Evolutionary conservation across 2,888 invertebrate genomes (phyloP), one percentile per base, ranked within the genome.

Genomic region (Tenthredo distinguenda): DNA sequence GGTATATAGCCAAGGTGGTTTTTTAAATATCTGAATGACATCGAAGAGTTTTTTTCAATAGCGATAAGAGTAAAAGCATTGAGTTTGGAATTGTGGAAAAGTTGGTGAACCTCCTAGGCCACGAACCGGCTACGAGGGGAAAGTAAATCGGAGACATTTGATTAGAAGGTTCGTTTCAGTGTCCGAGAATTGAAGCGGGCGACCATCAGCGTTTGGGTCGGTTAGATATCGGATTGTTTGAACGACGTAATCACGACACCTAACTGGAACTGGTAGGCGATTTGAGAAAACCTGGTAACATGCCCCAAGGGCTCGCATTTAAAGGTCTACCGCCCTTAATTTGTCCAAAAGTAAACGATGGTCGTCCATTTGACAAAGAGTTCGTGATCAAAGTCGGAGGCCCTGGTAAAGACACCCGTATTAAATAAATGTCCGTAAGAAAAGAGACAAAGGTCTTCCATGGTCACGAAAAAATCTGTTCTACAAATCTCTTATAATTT

Each of bases 211-310:
- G 77, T 77, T 77, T 34, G 77, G 77, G 77, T 77, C 55, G 55
- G 50, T 50, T 77, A 31, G 77, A 77, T 77, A 77, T 77, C 77
- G 77, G 77, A 77, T 77, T 77, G 77, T 77, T 55, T 50, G 77
- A 77, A 77, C 77, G 77, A 77, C 77, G 77, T 77, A 77, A 77
- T 77, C 77, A 77, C 50, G 77, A 47, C 77, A 34, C 50, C 77
- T 50, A 77, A 77, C 77, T 55, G 50, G 55, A 77, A 50, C 77
- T 77, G 77, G 77, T 77, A 34, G 77, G n/a, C 31, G 77, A 77
- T 50, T 77, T 50, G 50, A 77, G 34, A 34, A 77, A 77, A 77
- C 18, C 50, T 50, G 12, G 77, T 77, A 77, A 77, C 77, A 50
- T 6, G 77, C 18, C 77, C 77, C 77, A 15, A 55, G 31, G 50